Conservation (phyloP, 1,140 invertebrate genomes). For the Drosophila lacteicornis region DNA sequence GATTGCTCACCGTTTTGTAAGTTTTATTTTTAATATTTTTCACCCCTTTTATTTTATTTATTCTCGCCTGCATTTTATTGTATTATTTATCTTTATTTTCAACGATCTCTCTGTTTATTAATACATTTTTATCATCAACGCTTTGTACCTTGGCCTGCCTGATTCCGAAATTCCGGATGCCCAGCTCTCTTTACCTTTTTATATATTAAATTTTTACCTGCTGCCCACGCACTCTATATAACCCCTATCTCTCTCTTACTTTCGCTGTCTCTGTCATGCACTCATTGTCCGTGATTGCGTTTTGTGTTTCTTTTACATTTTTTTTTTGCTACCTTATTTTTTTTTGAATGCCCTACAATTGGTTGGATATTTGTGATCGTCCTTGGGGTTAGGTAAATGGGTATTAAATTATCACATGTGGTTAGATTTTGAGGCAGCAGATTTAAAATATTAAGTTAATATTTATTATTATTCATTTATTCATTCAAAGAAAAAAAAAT, state of each 20-base stretch:
- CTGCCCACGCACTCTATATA: slow-evolving; percentile 33
- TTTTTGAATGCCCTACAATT: background rate
- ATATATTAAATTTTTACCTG: slow-evolving; percentile 49
- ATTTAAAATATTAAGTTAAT: background rate
- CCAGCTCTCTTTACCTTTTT: slow-evolving; percentile 20
- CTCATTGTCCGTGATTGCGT: slow-evolving; percentile 64
- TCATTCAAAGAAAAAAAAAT: too few species aligned
- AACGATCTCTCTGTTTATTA: slow-evolving; percentile 32
- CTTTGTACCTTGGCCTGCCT: slow-evolving; percentile 25
- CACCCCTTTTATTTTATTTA: slow-evolving; percentile 1
- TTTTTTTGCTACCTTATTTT: slow-evolving; percentile 8
- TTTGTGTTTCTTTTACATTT: slow-evolving; percentile 45
- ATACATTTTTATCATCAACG: slow-evolving; percentile 47
- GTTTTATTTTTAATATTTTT: slow-evolving; percentile 8
- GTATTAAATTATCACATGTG: background rate
- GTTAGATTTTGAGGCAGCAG: background rate
- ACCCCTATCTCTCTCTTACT: slow-evolving; percentile 24
- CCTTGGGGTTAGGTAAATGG: background rate
- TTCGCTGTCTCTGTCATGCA: slow-evolving; percentile 37
- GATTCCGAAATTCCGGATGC: slow-evolving; percentile 25
- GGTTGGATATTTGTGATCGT: background rate
- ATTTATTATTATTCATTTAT: background rate
- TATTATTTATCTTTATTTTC: slow-evolving; percentile 29
- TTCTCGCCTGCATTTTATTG: slow-evolving; percentile 18
- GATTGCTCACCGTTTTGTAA: slow-evolving; percentile 47